Percentiles rank a stretch among this genome's conserved stretches.
Evolutionary conservation across 2,888 invertebrate genomes (phyloP).

Genomic region (Andrena fulva): DNA sequence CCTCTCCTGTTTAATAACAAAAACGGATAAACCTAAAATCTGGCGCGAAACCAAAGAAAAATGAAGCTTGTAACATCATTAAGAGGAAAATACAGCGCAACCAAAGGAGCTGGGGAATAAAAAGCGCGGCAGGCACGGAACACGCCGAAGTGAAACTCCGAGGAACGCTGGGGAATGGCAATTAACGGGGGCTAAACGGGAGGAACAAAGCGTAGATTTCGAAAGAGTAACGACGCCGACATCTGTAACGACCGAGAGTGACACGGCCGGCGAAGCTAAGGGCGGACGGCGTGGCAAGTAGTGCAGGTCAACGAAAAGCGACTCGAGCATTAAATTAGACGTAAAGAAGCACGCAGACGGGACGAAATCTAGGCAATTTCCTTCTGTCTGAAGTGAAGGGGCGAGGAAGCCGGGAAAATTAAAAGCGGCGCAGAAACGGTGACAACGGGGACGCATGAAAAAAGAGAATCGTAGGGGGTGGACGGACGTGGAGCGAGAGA

Average conservation of each 20-base stretch:
- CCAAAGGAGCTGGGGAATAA: not conserved
- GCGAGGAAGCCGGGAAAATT: constrained; percentile 1
- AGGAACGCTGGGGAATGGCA: not conserved
- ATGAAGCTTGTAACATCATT: constrained; percentile 20
- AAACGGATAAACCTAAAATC: not conserved
- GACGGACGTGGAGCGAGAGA: not conserved
- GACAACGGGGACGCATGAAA: not conserved
- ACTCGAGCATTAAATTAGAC: constrained; percentile 6
- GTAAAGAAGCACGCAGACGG: not conserved
- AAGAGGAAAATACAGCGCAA: not conserved
- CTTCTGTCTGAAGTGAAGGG: not conserved
- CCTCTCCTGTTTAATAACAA: too few relatives aligned
- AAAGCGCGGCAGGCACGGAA: not conserved
- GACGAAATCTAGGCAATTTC: constrained; percentile 1
- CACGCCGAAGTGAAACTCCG: not conserved
- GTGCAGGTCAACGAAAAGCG: not conserved
- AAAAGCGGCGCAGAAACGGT: not conserved
- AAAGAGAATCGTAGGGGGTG: not conserved
- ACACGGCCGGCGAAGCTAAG: not conserved
- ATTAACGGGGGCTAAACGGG: constrained; percentile 16
- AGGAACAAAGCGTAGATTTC: constrained; percentile 3
- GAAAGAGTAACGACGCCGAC: not conserved
- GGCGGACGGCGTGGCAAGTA: not conserved
- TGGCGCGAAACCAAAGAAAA: constrained; percentile 22
- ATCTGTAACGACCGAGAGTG: not conserved